Percentiles rank a stretch among this genome's conserved stretches.
Conservation (phyloP, 2,888 invertebrate genomes). For the Zootermopsis nevadensis region DNA sequence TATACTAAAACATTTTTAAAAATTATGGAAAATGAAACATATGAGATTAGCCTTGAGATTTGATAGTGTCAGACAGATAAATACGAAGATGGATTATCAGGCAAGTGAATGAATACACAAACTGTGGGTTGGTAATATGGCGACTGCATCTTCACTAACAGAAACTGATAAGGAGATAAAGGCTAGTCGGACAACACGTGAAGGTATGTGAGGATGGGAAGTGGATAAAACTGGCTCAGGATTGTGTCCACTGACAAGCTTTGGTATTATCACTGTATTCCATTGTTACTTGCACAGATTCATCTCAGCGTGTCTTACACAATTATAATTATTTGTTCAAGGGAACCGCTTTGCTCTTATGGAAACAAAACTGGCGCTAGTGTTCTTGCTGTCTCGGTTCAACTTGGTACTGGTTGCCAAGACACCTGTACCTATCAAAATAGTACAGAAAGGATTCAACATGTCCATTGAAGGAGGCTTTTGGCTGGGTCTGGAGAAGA, state of each 20-base stretch:
- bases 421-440: constrained; percentile 61
- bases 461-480: constrained; percentile 60
- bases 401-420: constrained; percentile 61
- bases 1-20: not conserved
- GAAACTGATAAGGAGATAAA: not conserved
- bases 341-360: constrained; percentile 64
- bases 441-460: constrained; percentile 57
- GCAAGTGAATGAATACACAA: too few species aligned
- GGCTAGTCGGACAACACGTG: not conserved
- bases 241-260: not conserved
- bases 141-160: not conserved
- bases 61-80: too few species aligned
- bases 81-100: not conserved
- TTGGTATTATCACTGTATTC: not conserved
- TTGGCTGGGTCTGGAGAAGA: constrained; percentile 59
- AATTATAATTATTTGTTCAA: constrained; percentile 53
- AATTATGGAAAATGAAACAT: not conserved
- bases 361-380: constrained; percentile 63
- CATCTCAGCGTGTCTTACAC: not conserved
- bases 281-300: not conserved
- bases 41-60: not conserved
- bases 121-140: not conserved
- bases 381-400: constrained; percentile 61
- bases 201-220: too few species aligned
- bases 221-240: not conserved